Evolutionary conservation across 2,113 vertebrate species (phyloP).

Genomic region (Gymnogyps californianus): DNA sequence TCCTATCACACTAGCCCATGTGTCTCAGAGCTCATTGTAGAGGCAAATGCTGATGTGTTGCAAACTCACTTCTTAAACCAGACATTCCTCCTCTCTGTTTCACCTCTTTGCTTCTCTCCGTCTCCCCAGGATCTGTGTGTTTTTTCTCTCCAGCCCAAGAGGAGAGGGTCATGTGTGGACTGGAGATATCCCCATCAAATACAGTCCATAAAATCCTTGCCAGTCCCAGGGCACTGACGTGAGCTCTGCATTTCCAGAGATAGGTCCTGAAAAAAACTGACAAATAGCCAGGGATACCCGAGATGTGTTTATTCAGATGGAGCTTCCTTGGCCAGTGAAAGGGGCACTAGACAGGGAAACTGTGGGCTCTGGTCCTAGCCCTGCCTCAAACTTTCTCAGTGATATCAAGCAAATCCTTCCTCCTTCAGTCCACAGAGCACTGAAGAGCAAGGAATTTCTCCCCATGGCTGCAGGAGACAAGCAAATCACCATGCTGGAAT

Average conservation of each 20-base stretch:
- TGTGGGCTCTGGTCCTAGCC: neutral
- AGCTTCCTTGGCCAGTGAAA: neutral
- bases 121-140: neutral
- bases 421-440: neutral
- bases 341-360: neutral
- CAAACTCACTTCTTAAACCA: neutral
- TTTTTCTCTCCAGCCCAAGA: neutral
- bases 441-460: neutral
- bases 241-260: neutral
- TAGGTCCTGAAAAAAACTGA: neutral
- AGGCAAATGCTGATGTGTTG: accelerated
- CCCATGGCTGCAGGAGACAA: neutral
- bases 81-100: neutral
- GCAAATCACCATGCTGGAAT: neutral
- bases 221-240: neutral
- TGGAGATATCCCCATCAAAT: neutral
- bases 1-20: accelerated
- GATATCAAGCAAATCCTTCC: neutral
- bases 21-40: neutral
- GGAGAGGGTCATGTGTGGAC: neutral
- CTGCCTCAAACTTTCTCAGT: neutral
- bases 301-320: neutral
- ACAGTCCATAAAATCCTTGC: neutral
- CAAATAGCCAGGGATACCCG: neutral
- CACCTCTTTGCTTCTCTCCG: neutral